Evolutionary conservation across 2,113 vertebrate species (phyloP).

Genomic region (Erythrocercus mccallii): DNA sequence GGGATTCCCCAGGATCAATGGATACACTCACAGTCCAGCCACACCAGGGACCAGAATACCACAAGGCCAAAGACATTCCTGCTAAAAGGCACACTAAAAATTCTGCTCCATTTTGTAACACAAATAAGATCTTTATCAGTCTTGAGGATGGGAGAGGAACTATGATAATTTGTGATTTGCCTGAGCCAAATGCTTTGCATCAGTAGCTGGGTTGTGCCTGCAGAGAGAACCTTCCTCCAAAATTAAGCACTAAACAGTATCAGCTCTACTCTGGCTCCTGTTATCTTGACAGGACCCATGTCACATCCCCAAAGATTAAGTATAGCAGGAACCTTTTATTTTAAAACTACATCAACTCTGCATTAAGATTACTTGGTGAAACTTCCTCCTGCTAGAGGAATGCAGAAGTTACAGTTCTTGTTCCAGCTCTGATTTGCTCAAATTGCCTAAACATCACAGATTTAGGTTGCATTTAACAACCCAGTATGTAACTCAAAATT

Average conservation of each 20-base stretch:
- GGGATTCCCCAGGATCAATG: conserved; percentile 51
- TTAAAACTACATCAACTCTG: conserved; percentile 32
- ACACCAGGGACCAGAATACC: background rate
- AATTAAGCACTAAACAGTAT: background rate
- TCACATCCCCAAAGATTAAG: background rate
- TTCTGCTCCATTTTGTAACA: background rate
- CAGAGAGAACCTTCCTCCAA: background rate
- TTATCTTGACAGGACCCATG: background rate
- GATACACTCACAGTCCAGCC: background rate
- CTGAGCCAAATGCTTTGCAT: background rate
- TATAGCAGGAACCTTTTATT: background rate
- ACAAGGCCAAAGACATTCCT: background rate
- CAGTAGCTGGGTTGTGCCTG: background rate
- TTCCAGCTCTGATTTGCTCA: background rate
- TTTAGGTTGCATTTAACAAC: conserved; percentile 45
- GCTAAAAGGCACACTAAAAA: conserved; percentile 17
- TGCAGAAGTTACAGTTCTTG: background rate
- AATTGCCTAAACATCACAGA: conserved; percentile 25
- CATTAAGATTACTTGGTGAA: conserved; percentile 25
- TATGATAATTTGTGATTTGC: background rate
- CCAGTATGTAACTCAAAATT: conserved; percentile 41
- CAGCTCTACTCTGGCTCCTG: background rate
- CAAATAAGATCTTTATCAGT: background rate
- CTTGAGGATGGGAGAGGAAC: background rate
- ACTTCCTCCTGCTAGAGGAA: conserved; percentile 4